These are phyloP conservation scores for Vidua chalybeata DNA, from an alignment of 2,113 vertebrate species.

Conservation along the genomic window DNA sequence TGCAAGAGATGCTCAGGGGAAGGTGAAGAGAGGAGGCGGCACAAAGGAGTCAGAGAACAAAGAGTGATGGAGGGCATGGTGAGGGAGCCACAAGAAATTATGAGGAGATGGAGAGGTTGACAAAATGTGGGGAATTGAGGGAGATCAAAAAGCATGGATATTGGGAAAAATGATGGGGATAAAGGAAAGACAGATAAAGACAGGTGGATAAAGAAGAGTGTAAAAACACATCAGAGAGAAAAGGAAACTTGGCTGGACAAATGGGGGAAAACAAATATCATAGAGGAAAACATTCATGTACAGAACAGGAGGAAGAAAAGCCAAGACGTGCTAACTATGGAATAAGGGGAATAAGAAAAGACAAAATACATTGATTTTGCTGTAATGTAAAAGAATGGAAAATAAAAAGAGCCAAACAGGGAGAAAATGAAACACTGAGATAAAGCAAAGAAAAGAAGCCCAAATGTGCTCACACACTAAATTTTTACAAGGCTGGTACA, in stretches of 20 bases:
- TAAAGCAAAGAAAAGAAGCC: not conserved
- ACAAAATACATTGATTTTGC: not conserved
- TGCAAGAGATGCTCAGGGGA: not conserved
- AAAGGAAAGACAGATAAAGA: not conserved
- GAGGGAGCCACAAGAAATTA: not conserved
- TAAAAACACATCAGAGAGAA: not conserved
- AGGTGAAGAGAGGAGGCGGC: not conserved
- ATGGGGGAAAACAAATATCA: not conserved
- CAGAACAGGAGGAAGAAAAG: not conserved
- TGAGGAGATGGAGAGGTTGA: not conserved
- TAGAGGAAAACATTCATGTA: not conserved
- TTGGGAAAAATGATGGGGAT: not conserved
- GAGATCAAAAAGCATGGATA: not conserved
- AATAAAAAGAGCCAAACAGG: not conserved
- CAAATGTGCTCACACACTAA: fast-evolving
- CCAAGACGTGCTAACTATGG: not conserved
- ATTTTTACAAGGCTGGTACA: not conserved
- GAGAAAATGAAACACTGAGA: not conserved
- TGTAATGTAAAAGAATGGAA: not conserved
- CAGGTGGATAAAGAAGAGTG: not conserved
- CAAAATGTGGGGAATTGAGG: not conserved
- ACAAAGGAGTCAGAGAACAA: not conserved
- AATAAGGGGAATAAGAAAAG: not conserved
- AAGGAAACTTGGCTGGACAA: not conserved
- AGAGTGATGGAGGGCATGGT: not conserved